Percentiles rank a stretch among this genome's conserved stretches.
phyloP scores from a whole-genome alignment of 1,140 invertebrate genomes.

The Globodera rostochiensis region DNA sequence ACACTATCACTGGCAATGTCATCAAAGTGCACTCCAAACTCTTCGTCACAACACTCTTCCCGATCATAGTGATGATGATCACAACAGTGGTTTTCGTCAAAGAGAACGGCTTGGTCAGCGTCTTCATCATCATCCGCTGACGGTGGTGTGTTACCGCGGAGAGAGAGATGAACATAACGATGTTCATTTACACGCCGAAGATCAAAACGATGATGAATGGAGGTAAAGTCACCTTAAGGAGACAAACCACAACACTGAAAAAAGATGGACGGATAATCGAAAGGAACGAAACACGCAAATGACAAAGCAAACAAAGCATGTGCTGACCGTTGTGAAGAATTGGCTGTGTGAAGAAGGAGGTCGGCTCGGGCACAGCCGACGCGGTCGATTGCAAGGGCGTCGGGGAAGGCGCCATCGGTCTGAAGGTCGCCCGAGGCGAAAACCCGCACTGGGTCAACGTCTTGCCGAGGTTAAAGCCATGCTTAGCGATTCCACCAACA shows the following conservation, averaged over 20 bases:
- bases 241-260: constrained; percentile 2
- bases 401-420: constrained; percentile 30
- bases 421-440: constrained; percentile 48
- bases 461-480: constrained; percentile 46
- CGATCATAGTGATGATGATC: not conserved
- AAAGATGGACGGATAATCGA: not conserved
- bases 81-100: not conserved
- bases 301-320: not conserved
- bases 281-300: constrained; percentile 5
- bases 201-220: not conserved
- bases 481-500: not conserved
- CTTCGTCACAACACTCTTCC: not conserved
- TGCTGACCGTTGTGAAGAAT: constrained; percentile 20
- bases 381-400: constrained; percentile 30
- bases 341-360: constrained; percentile 25
- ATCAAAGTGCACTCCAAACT: not conserved
- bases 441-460: constrained; percentile 48
- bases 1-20: not conserved
- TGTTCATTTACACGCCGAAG: too few species aligned
- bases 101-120: not conserved
- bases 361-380: constrained; percentile 18
- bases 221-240: not conserved
- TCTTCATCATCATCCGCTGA: not conserved
- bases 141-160: not conserved
- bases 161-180: not conserved